Evolutionary conservation across 53 echinoderm and acorn worm genomes (phyloP), one percentile per base, ranked within the genome.

Genomic region (Stichopus horrens): DNA sequence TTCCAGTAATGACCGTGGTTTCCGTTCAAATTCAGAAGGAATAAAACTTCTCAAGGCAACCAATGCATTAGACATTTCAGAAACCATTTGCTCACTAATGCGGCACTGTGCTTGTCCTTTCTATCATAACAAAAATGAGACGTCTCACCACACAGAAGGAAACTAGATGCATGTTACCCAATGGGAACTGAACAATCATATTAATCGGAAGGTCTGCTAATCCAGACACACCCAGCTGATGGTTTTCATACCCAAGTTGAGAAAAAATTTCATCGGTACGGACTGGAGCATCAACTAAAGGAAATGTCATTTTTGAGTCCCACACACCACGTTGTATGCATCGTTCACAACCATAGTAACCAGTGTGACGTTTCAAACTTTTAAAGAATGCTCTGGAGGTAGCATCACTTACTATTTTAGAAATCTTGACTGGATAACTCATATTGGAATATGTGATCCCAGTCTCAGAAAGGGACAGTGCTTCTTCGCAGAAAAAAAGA

Each of bases 161-260:
- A 7, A 90, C 90, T 67, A 89, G 88, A 58, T 92, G 92, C 92
- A 94, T 94, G 66, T 90, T 90, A 81, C 90, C 92, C 8, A 92
- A 7, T 58, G 94, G 94, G 51, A 92, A 94, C 6, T 54, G 56
- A 54, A 90, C 83, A 14, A 94, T 86, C 92, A 94, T 94, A 54
- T 88, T 90, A 57, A 94, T 73, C 21, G 5, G 5, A 73, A 73
- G 73, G 73, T 73, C 73, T 19, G 73, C 73, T 73, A 73, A 73
- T 73, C 73, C 73, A 4, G 73, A 21, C 21, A 21, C 8, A 73
- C 73, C 73, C 73, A 73, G 21, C 73, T 73, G 73, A 73, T 73
- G 73, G 73, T 73, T 73, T 73, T 73, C n/a, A n/a, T n/a, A n/a
- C n/a, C n/a, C n/a, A n/a, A n/a, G n/a, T n/a, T n/a, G n/a, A n/a